Percentiles rank a stretch among this genome's conserved stretches.
These are phyloP conservation scores for Salpingus planirostris DNA, from an alignment of 2,888 invertebrate genomes.

Conservation along the genomic window DNA sequence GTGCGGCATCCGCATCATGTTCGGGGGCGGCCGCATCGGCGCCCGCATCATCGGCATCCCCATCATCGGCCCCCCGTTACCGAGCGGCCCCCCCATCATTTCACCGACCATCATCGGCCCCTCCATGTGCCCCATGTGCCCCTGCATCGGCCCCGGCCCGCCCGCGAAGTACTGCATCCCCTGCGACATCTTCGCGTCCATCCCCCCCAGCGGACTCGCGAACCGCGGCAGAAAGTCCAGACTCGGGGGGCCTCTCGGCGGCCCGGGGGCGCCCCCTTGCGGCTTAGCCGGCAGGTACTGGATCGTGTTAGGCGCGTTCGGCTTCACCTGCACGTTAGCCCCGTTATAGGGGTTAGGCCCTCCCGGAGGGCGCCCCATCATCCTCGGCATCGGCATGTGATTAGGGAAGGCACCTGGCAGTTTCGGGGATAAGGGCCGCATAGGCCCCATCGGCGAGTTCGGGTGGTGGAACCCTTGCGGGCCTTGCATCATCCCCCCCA, in stretches of 20 bases:
- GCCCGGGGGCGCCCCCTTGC: constrained; percentile 66
- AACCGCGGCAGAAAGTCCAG: constrained; percentile 84
- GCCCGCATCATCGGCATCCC: constrained; percentile 41
- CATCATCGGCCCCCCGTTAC: constrained; percentile 32
- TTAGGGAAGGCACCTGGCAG: constrained; percentile 50
- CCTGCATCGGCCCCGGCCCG: constrained; percentile 45
- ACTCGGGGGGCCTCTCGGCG: constrained; percentile 79
- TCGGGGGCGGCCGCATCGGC: constrained; percentile 39
- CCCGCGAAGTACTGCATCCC: constrained; percentile 68
- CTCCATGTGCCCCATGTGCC: constrained; percentile 43
- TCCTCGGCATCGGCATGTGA: constrained; percentile 45
- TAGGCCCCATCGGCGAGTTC: constrained; percentile 35
- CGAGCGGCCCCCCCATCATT: constrained; percentile 39
- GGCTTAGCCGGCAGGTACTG: constrained; percentile 94
- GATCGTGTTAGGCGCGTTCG: constrained; percentile 95
- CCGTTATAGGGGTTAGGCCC: constrained; percentile 60
- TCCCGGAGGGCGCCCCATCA: constrained; percentile 59
- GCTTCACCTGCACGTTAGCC: constrained; percentile 87
- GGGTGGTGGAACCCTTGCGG: constrained; percentile 40
- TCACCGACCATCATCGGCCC: constrained; percentile 37
- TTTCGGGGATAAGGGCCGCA: constrained; percentile 56
- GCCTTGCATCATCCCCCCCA: constrained; percentile 40
- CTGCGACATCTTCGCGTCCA: constrained; percentile 60
- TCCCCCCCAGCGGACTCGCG: constrained; percentile 69
- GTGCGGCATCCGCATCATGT: constrained; percentile 38